A percentile compares a stretch with the other conserved stretches of the same genome.
Conservation (phyloP, 1,140 invertebrate species). For the Bombus confusus region DNA sequence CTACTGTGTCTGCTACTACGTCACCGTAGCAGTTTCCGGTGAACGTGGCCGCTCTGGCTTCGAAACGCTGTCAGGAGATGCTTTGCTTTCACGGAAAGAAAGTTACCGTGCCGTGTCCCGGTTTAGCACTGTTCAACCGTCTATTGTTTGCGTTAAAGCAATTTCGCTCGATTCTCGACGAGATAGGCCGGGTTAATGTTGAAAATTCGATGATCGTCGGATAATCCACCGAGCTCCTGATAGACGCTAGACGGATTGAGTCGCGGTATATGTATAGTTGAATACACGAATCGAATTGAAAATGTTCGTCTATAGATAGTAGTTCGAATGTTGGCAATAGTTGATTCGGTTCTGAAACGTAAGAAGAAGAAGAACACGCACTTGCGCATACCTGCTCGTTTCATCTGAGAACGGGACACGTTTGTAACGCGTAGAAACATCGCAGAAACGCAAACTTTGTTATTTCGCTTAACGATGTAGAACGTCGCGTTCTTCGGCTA, state of each 20-base stretch:
- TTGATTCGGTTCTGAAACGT: not conserved
- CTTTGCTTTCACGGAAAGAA: not conserved
- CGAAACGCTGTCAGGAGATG: not conserved
- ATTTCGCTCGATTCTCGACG: not conserved
- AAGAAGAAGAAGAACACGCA: not conserved
- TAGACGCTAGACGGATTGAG: not conserved
- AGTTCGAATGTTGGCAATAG: not conserved
- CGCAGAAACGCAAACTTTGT: constrained; percentile 7
- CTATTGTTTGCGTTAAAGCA: not conserved
- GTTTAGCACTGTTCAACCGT: not conserved
- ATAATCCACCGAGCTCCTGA: not conserved
- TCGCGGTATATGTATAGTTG: not conserved
- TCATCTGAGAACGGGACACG: not conserved
- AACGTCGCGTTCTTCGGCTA: constrained; percentile 35
- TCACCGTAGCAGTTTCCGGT: not conserved
- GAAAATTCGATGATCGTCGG: constrained; percentile 11
- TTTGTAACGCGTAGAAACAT: not conserved
- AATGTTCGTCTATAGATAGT: not conserved
- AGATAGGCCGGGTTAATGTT: constrained; percentile 11
- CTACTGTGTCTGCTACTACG: not conserved
- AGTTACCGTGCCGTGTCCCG: not conserved
- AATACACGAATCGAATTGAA: not conserved
- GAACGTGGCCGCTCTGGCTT: not conserved
- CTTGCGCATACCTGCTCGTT: not conserved
- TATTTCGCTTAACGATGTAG: constrained; percentile 13